Evolutionary conservation across 92 coral and sea anemone species (phyloP), one percentile per base, ranked within the genome.

Genomic region (Palythoa caribaeorum): DNA sequence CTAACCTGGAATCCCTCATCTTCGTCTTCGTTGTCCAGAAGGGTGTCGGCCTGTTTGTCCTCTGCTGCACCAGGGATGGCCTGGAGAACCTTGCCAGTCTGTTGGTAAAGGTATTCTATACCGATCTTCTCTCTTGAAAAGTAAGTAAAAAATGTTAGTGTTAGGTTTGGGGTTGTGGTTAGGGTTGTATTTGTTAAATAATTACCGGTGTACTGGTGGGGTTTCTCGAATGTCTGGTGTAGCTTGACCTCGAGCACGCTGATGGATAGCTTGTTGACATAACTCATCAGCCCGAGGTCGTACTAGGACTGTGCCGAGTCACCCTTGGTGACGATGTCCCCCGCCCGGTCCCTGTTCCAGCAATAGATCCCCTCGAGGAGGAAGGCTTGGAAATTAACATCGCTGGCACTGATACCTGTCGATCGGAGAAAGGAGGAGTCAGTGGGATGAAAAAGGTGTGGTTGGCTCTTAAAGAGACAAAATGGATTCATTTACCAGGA

Each of bases 311-410:
- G 66, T 3, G 19, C 66, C 0, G 66, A 13, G 66, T 59, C 66
- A 59, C 66, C 66, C 20, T 73, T 71, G 1, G 62, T 69, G 28
- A 90, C 55, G 2, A 87, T 90, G 13, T 86, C 77, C 80, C 16
- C 1, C 2, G 65, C 85, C 19, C 85, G 53, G 83, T 91, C 89
- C 66, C 73, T 68, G 52, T 90, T 90, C 90, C 90, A 84, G 15
- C 69, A 47, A 11, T 16, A 10, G 35, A 69, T 48, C 5, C 89
- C 84, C 40, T 86, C 89, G 5, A 86, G 4, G 9, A 86, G 50
- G 55, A 75, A 76, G 14, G 84, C 89, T 38, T 86, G 89, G 36
- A 86, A n/a, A n/a, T n/a, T n/a, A n/a, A n/a, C n/a, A n/a, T n/a
- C n/a, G n/a, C n/a, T n/a, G n/a, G n/a, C n/a, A n/a, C n/a, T n/a